Evolutionary conservation across 2,113 vertebrate genomes (phyloP).

Genomic region (Ceyx margarethae): DNA sequence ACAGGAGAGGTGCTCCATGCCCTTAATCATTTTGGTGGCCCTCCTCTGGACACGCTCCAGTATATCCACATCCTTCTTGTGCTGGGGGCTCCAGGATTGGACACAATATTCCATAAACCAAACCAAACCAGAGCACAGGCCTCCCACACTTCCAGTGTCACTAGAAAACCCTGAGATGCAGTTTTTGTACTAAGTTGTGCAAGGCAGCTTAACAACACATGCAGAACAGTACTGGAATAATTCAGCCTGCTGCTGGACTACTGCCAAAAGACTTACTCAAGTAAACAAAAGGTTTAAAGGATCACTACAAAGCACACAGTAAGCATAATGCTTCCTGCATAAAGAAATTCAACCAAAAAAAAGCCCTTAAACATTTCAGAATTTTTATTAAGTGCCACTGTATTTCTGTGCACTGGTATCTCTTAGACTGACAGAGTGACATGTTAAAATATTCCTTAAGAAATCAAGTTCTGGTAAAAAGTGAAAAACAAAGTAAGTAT

Average conservation of each 20-base stretch:
- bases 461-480: not conserved
- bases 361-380: not conserved
- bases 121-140: not conserved
- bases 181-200: not conserved
- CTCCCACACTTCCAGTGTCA: not conserved
- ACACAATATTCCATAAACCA: not conserved
- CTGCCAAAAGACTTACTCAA: constrained; percentile 9
- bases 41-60: no score
- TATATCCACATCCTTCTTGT: no score
- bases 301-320: constrained; percentile 13
- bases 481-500: not conserved
- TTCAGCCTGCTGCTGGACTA: not conserved
- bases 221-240: not conserved
- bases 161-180: not conserved
- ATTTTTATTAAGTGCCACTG: not conserved
- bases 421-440: not conserved
- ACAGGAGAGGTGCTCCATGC: no score
- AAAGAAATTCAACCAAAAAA: not conserved
- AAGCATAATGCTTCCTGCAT: not conserved
- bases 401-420: not conserved
- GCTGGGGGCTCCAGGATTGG: no score
- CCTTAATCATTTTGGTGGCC: no score
- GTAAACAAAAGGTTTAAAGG: constrained; percentile 48
- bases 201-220: not conserved
- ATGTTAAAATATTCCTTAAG: not conserved